Conservation (phyloP, 2,888 invertebrate genomes). For the Elegia similella region DNA sequence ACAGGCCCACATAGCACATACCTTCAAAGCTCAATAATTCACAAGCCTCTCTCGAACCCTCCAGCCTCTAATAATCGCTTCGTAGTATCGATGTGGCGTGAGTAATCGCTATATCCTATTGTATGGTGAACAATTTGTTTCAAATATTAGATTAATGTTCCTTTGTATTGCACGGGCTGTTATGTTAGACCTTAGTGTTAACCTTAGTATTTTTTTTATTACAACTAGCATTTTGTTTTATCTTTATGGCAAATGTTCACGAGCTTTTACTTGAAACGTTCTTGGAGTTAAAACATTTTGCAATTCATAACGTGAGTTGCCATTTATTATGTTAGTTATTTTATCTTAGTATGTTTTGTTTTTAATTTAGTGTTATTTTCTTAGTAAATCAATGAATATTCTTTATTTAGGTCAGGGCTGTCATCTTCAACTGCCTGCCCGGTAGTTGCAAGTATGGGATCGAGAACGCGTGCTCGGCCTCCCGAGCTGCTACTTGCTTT, state of each 20-base stretch:
- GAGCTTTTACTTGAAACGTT: background rate
- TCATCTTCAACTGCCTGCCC: too few relatives aligned
- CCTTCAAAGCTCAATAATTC: constrained; percentile 48
- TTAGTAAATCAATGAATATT: too few relatives aligned
- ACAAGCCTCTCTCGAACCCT: constrained; percentile 32
- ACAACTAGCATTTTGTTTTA: background rate
- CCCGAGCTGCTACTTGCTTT: too few relatives aligned
- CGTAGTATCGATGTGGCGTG: constrained; percentile 41
- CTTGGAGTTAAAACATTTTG: background rate
- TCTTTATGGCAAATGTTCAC: background rate
- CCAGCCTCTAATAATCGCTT: constrained; percentile 31
- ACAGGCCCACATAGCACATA: constrained; percentile 59
- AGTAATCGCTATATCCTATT: constrained; percentile 44
- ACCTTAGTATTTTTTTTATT: background rate
- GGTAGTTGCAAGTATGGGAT: too few relatives aligned
- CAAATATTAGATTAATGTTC: constrained; percentile 1
- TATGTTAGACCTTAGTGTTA: background rate
- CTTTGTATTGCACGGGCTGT: background rate
- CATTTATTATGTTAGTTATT: too few relatives aligned
- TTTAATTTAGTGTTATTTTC: too few relatives aligned
- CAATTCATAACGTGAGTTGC: too few relatives aligned
- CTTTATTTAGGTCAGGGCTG: too few relatives aligned
- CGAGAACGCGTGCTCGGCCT: too few relatives aligned
- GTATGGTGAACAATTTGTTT: background rate
- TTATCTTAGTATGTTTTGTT: background rate